These are phyloP conservation scores for Redunca redunca DNA, from an alignment of 2,113 vertebrate genomes.

Conservation along the genomic window DNA sequence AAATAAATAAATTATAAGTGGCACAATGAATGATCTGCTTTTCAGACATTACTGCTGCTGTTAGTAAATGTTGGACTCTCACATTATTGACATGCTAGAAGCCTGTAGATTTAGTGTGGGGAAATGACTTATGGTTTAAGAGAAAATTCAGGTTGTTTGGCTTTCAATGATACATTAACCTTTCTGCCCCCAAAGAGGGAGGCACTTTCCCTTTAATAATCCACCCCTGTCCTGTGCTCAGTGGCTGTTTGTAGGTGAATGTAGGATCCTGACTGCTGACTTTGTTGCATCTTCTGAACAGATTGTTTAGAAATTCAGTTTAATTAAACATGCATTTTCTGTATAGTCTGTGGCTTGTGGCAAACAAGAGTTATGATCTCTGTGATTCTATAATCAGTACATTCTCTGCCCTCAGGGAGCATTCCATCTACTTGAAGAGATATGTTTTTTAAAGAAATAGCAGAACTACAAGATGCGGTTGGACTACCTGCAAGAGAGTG, in stretches of 20 bases:
- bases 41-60: neutral
- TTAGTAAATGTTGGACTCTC: slow-evolving; percentile 3
- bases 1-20: slow-evolving; percentile 34
- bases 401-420: neutral
- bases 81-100: neutral
- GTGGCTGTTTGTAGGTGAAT: neutral
- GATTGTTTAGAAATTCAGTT: slow-evolving; percentile 5
- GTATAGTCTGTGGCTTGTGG: neutral
- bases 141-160: slow-evolving; percentile 19
- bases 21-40: slow-evolving; percentile 5
- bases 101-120: neutral
- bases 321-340: neutral
- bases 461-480: neutral
- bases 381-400: neutral
- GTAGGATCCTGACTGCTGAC: neutral
- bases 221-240: neutral
- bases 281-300: neutral
- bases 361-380: neutral
- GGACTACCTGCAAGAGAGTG: neutral
- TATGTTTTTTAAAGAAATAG: neutral
- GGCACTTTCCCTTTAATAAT: neutral
- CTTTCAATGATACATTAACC: neutral
- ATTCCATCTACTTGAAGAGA: neutral
- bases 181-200: neutral
- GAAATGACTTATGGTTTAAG: neutral